phyloP scores from a whole-genome alignment of 1,140 invertebrate genomes.

The Rhysida immarginata region DNA sequence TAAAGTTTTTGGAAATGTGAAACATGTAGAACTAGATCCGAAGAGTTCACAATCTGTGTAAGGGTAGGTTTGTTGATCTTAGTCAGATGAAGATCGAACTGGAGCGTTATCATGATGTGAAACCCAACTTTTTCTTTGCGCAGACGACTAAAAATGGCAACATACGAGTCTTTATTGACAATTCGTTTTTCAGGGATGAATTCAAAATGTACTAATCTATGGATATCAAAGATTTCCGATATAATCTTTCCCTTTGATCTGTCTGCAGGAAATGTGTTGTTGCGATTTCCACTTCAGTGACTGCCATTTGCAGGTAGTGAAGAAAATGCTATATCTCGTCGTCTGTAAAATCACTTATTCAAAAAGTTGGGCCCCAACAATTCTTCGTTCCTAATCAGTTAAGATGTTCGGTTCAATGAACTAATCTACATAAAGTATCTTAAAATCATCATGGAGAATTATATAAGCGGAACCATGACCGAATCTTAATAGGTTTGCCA shows the following conservation, averaged over 20 bases:
- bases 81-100: neutral
- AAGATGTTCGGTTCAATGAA: too few species aligned
- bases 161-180: neutral
- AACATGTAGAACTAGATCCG: neutral
- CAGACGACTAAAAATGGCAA: neutral
- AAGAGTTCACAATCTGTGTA: neutral
- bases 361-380: neutral
- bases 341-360: neutral
- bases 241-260: neutral
- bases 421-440: too few species aligned
- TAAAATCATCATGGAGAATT: too few species aligned
- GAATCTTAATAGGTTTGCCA: too few species aligned
- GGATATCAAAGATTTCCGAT: neutral
- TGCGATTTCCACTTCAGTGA: neutral
- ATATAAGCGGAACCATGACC: too few species aligned
- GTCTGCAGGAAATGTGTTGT: neutral
- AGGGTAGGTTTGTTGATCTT: neutral
- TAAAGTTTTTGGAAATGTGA: neutral
- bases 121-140: neutral
- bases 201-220: neutral
- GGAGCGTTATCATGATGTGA: neutral
- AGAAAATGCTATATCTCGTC: neutral
- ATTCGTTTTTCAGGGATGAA: neutral
- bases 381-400: too few species aligned
- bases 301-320: neutral